Evolutionary conservation across 64 coral and sea anemone species (phyloP), one percentile per base, ranked within the genome.

Genomic region (Actinia tenebrosa): DNA sequence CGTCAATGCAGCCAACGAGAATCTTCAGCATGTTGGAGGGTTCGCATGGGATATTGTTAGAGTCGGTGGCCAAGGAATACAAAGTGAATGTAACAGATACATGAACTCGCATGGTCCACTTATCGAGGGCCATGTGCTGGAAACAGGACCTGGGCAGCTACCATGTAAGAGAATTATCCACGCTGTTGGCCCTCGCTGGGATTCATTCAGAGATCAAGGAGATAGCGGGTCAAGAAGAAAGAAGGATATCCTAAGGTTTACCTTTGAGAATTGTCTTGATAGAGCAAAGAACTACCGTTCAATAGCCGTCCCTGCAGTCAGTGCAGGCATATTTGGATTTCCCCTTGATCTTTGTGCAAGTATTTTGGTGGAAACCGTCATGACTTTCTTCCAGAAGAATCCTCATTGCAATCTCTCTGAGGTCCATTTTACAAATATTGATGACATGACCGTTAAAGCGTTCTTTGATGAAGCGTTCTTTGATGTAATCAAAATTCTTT

Each of bases 241-340:
- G 80, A 89, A 69, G 26, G 83, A 82, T 62, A 18, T 84, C 64
- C 68, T 85, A 60, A 71, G 15, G 14, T 85, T 55, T 45, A 50
- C 82, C 10, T 77, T 88, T 53, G 42, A 25, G 17, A 89, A 84
- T 43, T 84, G 50, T 17, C 59, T 93, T 9, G 44, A 93, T 7
- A 44, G 91, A 8, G 91, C 91, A 72, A 91, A 83, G 16, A 13
- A 75, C 0, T 80, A 53, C 22, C 45, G 37, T 3, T 88, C 89
- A 56, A 89, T 98, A 17, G 89, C 95, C 5, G 86, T 98, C 80
- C 91, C 95, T 26, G 89, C 89, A 16, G 75, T 98, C 42, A 90
- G 95, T 60, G 86, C 91, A 11, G 95, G 91, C 4, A 17, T 93
- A 5, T 98, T 68, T 83, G 82, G 78, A 10, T 88, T 98, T 72